Evolutionary conservation across 2,113 vertebrate genomes (phyloP).

Genomic region (Ovibos moschatus): DNA sequence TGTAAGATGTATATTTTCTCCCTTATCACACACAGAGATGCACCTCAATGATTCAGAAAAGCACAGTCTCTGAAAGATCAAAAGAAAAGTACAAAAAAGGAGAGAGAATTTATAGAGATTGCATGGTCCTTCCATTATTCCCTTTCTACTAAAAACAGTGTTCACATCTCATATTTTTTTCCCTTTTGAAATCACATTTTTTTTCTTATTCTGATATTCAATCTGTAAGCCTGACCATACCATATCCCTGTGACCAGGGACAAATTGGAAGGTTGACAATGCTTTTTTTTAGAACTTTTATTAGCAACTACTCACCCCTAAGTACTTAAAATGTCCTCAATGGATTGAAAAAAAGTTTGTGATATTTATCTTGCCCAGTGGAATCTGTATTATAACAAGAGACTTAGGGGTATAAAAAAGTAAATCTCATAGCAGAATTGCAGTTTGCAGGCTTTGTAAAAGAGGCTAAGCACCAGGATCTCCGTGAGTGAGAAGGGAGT

Average conservation of each 20-base stretch:
- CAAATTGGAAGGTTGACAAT: not conserved
- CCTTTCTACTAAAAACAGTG: not conserved
- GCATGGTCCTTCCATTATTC: not conserved
- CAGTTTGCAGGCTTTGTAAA: not conserved
- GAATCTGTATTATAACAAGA: not conserved
- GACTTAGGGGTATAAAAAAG: not conserved
- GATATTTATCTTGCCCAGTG: not conserved
- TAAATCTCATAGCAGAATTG: not conserved
- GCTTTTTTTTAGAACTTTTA: not conserved
- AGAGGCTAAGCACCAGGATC: not conserved
- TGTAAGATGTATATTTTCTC: not conserved
- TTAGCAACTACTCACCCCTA: not conserved
- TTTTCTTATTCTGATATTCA: not conserved
- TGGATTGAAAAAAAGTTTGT: not conserved
- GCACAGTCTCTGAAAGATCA: not conserved
- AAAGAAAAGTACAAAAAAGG: not conserved
- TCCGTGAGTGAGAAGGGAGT: not conserved
- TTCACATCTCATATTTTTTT: not conserved
- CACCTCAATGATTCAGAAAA: not conserved
- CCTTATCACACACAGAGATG: not conserved
- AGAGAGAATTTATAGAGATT: not conserved
- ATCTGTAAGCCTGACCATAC: not conserved
- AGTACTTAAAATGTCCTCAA: not conserved
- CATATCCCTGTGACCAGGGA: not conserved
- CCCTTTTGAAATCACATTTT: not conserved